Conservation (phyloP, 1,140 invertebrate species). For the Brachionus angularis region DNA sequence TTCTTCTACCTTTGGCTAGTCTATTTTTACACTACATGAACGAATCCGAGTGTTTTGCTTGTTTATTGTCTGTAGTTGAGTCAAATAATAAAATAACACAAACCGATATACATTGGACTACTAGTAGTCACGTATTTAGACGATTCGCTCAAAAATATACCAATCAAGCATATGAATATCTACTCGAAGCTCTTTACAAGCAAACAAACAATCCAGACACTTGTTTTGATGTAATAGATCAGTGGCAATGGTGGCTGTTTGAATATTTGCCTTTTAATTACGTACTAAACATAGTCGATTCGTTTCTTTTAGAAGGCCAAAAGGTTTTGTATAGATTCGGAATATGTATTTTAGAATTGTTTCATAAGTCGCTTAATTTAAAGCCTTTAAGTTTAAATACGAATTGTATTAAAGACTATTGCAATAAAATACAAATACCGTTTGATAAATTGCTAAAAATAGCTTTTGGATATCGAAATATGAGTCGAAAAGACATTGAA, state of each 20-base stretch:
- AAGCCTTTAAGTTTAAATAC: background rate
- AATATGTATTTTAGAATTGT: background rate
- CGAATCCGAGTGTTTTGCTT: slow-evolving; percentile 35
- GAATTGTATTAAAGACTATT: slow-evolving; percentile 23
- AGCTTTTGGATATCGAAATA: slow-evolving; percentile 24
- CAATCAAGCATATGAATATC: background rate
- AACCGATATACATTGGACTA: slow-evolving; percentile 41
- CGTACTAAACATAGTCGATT: slow-evolving; percentile 36
- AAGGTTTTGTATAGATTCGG: slow-evolving; percentile 14
- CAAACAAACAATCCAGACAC: background rate
- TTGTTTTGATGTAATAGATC: slow-evolving; percentile 5
- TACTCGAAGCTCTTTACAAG: slow-evolving; percentile 14
- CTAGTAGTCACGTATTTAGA: slow-evolving; percentile 25
- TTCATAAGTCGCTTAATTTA: background rate
- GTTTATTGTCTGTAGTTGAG: slow-evolving; percentile 24
- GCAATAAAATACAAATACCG: background rate
- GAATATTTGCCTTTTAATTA: slow-evolving; percentile 27
- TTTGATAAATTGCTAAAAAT: background rate
- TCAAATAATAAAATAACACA: slow-evolving; percentile 40
- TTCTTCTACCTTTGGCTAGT: slow-evolving; percentile 15
- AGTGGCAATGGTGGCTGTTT: slow-evolving; percentile 39
- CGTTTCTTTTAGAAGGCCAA: slow-evolving; percentile 31
- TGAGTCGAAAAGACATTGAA: slow-evolving; percentile 43
- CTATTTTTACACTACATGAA: slow-evolving; percentile 40
- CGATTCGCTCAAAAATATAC: slow-evolving; percentile 40